phyloP scores from a whole-genome alignment of 2,797 vertebrate genomes.

The Tadarida brasiliensis region DNA sequence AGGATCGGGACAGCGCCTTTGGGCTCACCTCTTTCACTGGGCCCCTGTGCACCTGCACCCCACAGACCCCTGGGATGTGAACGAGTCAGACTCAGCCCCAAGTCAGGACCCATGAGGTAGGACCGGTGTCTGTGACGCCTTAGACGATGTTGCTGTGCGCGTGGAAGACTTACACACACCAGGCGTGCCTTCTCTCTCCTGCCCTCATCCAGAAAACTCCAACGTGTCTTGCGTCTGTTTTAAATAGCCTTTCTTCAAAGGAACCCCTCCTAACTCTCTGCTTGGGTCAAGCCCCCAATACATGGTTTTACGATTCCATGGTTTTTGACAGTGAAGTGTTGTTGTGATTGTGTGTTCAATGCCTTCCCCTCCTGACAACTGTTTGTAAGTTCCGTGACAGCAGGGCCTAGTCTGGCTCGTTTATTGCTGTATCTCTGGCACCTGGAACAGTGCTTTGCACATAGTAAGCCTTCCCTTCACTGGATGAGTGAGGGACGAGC shows the following conservation, averaged over 20 bases:
- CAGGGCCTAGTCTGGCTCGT: neutral
- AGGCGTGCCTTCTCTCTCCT: neutral
- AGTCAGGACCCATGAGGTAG: neutral
- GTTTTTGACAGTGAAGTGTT: neutral
- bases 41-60: neutral
- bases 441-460: neutral
- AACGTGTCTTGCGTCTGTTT: too few species aligned
- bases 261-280: neutral
- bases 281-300: neutral
- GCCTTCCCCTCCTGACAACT: neutral
- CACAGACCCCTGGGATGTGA: fast-evolving
- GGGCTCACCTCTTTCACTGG: fast-evolving
- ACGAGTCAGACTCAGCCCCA: neutral
- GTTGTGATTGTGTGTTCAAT: neutral
- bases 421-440: neutral
- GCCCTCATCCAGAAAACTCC: neutral
- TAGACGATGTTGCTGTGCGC: fast-evolving
- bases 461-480: neutral
- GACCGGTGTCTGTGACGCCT: neutral
- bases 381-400: neutral
- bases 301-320: neutral
- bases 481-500: neutral
- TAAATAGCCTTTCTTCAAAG: neutral
- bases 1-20: neutral
- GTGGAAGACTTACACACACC: fast-evolving